Percentiles rank a stretch among this genome's conserved stretches.
Conservation (phyloP, 1,140 invertebrate species). For the Zophobas atratus region DNA sequence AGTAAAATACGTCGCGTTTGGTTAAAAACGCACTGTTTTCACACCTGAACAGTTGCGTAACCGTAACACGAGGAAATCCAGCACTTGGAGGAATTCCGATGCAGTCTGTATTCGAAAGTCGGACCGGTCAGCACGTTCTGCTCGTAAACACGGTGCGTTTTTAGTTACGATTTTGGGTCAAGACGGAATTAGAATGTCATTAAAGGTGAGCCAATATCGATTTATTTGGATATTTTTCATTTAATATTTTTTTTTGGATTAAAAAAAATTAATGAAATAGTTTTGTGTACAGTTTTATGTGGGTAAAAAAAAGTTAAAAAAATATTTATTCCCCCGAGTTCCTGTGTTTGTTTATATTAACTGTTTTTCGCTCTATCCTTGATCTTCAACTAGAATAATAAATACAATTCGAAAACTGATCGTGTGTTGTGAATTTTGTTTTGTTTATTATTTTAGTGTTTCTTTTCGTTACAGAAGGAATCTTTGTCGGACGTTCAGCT, state of each 20-base stretch:
- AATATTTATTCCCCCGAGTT: too few relatives aligned
- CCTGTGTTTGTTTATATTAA: too few relatives aligned
- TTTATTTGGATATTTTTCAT: neutral
- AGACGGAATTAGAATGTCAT: slow-evolving; percentile 34
- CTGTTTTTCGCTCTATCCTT: too few relatives aligned
- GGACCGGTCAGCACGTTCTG: slow-evolving; percentile 14
- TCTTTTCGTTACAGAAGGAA: slow-evolving; percentile 81
- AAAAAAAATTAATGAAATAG: too few relatives aligned
- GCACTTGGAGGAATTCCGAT: slow-evolving; percentile 28
- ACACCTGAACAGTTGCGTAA: slow-evolving; percentile 42
- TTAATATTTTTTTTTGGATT: too few relatives aligned
- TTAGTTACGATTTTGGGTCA: slow-evolving; percentile 20
- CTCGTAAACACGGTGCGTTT: slow-evolving; percentile 5
- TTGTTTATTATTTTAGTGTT: too few relatives aligned
- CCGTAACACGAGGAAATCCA: slow-evolving; percentile 30
- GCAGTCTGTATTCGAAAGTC: slow-evolving; percentile 40
- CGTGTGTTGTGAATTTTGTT: too few relatives aligned
- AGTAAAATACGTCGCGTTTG: slow-evolving; percentile 23
- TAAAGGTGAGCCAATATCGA: slow-evolving; percentile 25
- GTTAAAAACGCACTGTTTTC: slow-evolving; percentile 12
- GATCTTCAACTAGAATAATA: too few relatives aligned
- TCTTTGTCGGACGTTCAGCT: slow-evolving; percentile 91
- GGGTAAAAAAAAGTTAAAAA: too few relatives aligned
- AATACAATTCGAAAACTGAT: too few relatives aligned
- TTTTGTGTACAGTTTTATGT: neutral